Evolutionary conservation across 2,113 vertebrate genomes (phyloP).

Genomic region (Poeciliopsis turrubarensis): DNA sequence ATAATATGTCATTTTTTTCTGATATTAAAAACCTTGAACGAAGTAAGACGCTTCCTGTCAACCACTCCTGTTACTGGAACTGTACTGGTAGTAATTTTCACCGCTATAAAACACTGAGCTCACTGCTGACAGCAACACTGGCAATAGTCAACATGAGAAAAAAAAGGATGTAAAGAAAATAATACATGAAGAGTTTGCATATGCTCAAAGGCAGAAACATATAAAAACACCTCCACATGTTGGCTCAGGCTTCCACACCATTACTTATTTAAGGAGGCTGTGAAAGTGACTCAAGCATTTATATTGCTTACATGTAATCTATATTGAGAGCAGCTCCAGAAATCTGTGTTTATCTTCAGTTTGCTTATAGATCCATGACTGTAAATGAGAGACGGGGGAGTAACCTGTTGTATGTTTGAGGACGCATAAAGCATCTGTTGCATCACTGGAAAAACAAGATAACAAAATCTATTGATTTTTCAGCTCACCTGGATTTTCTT

Average conservation of each 20-base stretch:
- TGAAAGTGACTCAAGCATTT: conserved; percentile 10
- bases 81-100: background rate
- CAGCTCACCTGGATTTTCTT: background rate
- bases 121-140: background rate
- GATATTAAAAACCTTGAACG: background rate
- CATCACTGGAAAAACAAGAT: background rate
- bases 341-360: background rate
- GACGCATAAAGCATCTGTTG: background rate
- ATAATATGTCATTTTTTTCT: background rate
- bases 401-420: background rate
- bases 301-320: background rate
- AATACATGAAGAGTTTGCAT: conserved; percentile 17
- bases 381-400: background rate
- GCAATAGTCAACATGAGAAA: background rate
- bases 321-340: background rate
- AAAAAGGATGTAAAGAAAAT: conserved; percentile 7
- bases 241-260: conserved; percentile 18
- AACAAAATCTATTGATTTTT: background rate
- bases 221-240: conserved; percentile 34
- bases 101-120: background rate
- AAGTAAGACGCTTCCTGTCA: background rate
- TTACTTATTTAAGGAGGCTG: conserved; percentile 18
- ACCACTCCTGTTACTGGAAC: background rate
- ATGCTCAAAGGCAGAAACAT: conserved; percentile 25
- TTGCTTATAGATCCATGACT: background rate